A percentile compares a stretch with the other conserved stretches of the same genome.
Conservation (phyloP, 2,113 vertebrate species). For the Xiphophorus hellerii region DNA sequence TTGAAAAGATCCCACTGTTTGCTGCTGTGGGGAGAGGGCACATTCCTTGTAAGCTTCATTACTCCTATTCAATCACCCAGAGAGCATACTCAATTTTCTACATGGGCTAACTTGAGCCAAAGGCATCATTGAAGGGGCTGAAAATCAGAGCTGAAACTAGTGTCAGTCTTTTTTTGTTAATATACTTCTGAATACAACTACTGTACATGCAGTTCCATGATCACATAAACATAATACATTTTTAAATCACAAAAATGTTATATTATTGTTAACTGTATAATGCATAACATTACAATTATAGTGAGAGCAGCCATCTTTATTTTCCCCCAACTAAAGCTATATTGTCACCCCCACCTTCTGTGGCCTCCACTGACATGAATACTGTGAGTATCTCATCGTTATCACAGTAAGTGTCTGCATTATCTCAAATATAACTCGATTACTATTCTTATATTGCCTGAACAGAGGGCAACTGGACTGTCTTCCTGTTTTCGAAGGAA, state of each 20-base stretch:
- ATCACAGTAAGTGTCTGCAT: neutral
- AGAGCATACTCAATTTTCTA: conserved; percentile 51
- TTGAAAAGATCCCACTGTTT: conserved; percentile 66
- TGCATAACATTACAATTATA: neutral
- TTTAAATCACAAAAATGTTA: too few species aligned
- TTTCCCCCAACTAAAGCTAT: neutral
- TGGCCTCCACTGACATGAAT: neutral
- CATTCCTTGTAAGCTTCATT: conserved; percentile 75
- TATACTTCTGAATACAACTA: neutral
- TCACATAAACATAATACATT: neutral
- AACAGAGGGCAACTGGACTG: neutral
- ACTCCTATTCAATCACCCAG: conserved; percentile 68
- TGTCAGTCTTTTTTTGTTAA: neutral
- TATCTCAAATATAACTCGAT: neutral
- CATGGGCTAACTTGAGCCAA: conserved; percentile 45
- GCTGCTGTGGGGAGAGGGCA: conserved; percentile 56
- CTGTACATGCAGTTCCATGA: neutral
- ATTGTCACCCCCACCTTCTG: neutral
- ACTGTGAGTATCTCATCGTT: neutral
- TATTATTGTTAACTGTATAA: neutral
- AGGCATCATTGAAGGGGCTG: conserved; percentile 9
- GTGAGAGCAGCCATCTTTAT: neutral
- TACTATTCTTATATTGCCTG: neutral
- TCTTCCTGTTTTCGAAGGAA: neutral
- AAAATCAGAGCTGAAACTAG: conserved; percentile 19